These are phyloP conservation scores for Sardina pilchardus DNA, from an alignment of 2,113 vertebrate genomes.

Conservation along the genomic window DNA sequence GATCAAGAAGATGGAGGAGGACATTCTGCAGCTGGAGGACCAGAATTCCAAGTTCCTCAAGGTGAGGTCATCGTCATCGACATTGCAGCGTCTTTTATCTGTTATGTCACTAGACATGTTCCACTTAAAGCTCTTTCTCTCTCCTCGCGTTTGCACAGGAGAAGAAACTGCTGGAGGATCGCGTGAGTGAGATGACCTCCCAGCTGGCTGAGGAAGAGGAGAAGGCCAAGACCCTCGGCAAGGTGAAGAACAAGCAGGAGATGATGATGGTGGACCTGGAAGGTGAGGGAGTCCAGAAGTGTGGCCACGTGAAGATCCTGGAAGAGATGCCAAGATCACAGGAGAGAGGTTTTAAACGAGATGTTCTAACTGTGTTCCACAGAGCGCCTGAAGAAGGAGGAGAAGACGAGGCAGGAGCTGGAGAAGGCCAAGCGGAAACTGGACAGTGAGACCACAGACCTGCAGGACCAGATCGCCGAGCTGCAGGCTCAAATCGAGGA, in stretches of 20 bases:
- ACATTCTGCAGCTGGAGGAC: constrained; percentile 92
- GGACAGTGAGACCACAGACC: constrained; percentile 91
- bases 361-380: constrained; percentile 20
- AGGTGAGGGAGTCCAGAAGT: constrained; percentile 71
- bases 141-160: constrained; percentile 71
- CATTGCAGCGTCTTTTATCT: background rate
- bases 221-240: constrained; percentile 94
- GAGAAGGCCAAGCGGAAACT: constrained; percentile 97
- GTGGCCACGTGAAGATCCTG: too few relatives aligned
- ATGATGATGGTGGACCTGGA: constrained; percentile 97
- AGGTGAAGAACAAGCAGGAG: constrained; percentile 98
- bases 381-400: constrained; percentile 98
- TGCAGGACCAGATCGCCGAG: constrained; percentile 96
- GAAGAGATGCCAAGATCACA: too few relatives aligned
- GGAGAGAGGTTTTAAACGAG: background rate
- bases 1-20: constrained; percentile 99
- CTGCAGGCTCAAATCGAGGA: constrained; percentile 95
- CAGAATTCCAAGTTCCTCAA: constrained; percentile 97
- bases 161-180: constrained; percentile 93
- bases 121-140: background rate
- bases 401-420: constrained; percentile 94
- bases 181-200: constrained; percentile 88
- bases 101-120: background rate
- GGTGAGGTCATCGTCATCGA: constrained; percentile 64
- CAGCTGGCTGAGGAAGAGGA: constrained; percentile 96